phyloP scores from a whole-genome alignment of 2,113 vertebrate species.

The Esox niger region DNA sequence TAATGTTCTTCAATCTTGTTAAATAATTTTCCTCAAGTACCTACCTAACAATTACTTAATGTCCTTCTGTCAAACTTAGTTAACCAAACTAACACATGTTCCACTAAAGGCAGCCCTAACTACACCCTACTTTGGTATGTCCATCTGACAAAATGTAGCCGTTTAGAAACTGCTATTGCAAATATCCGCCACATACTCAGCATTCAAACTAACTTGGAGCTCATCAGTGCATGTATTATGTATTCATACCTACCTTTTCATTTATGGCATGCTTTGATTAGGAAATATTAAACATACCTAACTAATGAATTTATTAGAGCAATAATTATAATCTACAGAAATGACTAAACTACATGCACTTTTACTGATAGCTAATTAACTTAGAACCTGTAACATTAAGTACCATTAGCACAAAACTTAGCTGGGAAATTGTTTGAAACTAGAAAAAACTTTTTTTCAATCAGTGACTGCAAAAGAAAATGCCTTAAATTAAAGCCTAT shows the following conservation, averaged over 20 bases:
- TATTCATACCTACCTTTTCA: conserved; percentile 46
- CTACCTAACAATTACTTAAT: no score
- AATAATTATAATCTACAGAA: not conserved
- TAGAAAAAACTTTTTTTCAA: no score
- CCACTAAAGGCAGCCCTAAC: not conserved
- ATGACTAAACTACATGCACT: not conserved
- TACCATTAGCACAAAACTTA: not conserved
- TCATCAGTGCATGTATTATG: not conserved
- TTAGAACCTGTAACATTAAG: not conserved
- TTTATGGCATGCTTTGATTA: conserved; percentile 29
- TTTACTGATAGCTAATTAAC: not conserved
- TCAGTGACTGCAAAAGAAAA: no score
- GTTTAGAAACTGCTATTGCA: no score
- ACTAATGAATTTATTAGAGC: not conserved
- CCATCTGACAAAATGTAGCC: not conserved
- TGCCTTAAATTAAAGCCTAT: not conserved
- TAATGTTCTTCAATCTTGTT: not conserved
- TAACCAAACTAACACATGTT: no score
- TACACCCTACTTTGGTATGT: not conserved
- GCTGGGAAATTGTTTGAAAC: no score
- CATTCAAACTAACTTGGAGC: no score
- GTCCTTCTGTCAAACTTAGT: no score
- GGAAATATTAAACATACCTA: conserved; percentile 35
- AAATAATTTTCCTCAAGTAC: not conserved
- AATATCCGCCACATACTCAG: no score